These are phyloP conservation scores for Aleiodes testaceus DNA, from an alignment of 2,888 invertebrate species.

Conservation along the genomic window DNA sequence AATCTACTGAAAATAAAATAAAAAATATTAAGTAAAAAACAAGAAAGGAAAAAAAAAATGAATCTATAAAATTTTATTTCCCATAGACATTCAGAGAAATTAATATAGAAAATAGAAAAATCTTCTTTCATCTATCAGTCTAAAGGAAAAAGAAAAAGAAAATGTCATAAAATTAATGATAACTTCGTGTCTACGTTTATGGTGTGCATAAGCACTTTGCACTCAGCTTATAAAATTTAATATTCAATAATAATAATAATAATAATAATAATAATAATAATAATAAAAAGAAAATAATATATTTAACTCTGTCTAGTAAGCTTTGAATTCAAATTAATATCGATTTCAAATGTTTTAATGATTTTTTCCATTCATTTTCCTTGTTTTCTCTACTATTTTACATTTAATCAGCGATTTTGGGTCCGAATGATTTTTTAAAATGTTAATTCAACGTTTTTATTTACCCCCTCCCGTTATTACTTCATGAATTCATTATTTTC, in stretches of 20 bases:
- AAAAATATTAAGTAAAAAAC: no score
- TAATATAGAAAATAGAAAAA: background rate
- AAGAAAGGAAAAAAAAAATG: no score
- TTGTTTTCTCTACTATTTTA: slow-evolving; percentile 19
- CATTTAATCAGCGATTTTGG: slow-evolving; percentile 14
- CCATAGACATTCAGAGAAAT: no score
- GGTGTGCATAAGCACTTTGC: slow-evolving; percentile 20
- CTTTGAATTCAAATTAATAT: slow-evolving; percentile 14
- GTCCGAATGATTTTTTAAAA: background rate
- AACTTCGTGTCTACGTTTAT: no score
- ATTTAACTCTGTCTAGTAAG: slow-evolving; percentile 13
- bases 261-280: background rate
- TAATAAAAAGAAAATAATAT: slow-evolving; percentile 11
- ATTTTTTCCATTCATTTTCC: background rate
- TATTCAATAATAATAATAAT: no score
- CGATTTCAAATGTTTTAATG: background rate
- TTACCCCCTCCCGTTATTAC: background rate
- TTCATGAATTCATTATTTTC: background rate
- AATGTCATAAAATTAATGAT: background rate
- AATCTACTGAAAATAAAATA: no score
- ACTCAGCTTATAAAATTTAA: slow-evolving; percentile 12
- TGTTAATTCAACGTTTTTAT: background rate
- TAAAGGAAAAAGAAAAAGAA: slow-evolving; percentile 10
- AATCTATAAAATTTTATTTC: no score
- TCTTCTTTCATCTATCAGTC: slow-evolving; percentile 20